A percentile compares a stretch with the other conserved stretches of the same genome.
Conservation (phyloP, 1,140 invertebrate genomes). For the Andricus grossulariae region DNA sequence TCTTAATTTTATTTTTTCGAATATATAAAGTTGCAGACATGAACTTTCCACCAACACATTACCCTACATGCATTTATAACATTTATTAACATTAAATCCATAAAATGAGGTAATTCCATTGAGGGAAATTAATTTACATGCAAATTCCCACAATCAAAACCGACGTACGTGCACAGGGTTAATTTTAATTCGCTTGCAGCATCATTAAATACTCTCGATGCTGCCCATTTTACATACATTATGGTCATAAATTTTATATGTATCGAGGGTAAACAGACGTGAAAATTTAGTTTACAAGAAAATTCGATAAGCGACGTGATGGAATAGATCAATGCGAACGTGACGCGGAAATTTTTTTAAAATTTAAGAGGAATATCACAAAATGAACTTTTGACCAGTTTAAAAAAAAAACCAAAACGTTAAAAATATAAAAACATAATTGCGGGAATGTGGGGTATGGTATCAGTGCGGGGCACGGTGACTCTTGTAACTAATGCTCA, state of each 20-base stretch:
- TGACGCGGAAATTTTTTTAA: background rate
- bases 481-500: no score
- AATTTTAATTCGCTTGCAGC: conserved; percentile 22
- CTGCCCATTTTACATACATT: conserved; percentile 21
- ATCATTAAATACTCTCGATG: conserved; percentile 22
- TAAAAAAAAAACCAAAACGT: no score
- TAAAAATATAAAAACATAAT: no score
- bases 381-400: background rate
- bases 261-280: conserved; percentile 17
- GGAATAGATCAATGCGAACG: conserved; percentile 6
- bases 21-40: background rate
- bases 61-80: background rate
- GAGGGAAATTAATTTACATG: conserved; percentile 26
- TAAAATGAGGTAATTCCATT: conserved; percentile 10
- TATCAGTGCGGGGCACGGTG: no score
- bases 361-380: background rate
- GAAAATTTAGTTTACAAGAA: conserved; percentile 18
- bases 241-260: conserved; percentile 17
- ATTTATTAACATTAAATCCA: conserved; percentile 23
- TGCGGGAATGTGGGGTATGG: no score
- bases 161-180: conserved; percentile 17
- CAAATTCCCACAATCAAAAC: conserved; percentile 26
- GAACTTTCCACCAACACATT: background rate
- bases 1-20: no score
- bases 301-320: background rate